Evolutionary conservation across 2,797 vertebrate species (phyloP).

Genomic region (Hippopotamyrus pictus): DNA sequence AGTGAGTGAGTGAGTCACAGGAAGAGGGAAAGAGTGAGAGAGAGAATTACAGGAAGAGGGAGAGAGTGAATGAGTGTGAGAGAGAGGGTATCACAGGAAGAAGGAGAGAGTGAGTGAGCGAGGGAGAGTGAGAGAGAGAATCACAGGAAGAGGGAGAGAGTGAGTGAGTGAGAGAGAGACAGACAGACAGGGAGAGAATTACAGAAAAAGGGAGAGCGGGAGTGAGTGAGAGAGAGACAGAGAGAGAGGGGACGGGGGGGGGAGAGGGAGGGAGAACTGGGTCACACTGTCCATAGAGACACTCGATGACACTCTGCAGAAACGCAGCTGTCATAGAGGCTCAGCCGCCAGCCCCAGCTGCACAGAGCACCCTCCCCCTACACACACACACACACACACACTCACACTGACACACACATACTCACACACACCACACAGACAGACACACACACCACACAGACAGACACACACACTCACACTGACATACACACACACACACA

Average conservation of each 20-base stretch:
- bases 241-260: constrained; percentile 42
- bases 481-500: too few species aligned
- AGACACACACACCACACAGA: constrained; percentile 22
- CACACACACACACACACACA: constrained; percentile 21
- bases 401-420: constrained; percentile 17
- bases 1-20: neutral
- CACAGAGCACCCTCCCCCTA: constrained; percentile 29
- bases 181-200: neutral
- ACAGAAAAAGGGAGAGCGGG: neutral
- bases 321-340: constrained; percentile 64
- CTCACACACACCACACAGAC: constrained; percentile 21
- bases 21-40: constrained; percentile 17
- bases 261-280: constrained; percentile 78
- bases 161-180: neutral
- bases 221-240: neutral
- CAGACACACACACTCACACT: constrained; percentile 24
- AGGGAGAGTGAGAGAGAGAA: constrained; percentile 16
- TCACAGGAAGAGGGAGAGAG: constrained; percentile 43
- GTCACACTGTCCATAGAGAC: constrained; percentile 92
- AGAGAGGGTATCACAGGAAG: constrained; percentile 31
- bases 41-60: neutral
- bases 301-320: constrained; percentile 82
- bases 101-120: neutral
- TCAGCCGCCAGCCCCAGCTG: constrained; percentile 20
- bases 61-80: constrained; percentile 50